These are phyloP conservation scores for Stegostoma tigrinum DNA, from an alignment of 2,113 vertebrate genomes.

Conservation along the genomic window DNA sequence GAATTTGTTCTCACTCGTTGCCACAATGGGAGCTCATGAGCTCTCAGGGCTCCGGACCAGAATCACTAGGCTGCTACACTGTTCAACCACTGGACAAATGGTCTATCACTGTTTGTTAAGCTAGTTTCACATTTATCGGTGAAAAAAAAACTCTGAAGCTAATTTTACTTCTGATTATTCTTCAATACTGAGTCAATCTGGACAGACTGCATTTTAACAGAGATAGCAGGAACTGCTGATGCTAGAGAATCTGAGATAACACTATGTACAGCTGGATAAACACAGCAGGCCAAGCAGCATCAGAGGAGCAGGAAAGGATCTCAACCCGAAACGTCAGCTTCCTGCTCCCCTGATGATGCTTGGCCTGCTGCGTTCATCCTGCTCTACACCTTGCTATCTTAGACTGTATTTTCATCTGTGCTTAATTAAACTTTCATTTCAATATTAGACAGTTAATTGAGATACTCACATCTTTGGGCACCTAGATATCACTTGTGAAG, in stretches of 20 bases:
- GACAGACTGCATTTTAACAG: background rate
- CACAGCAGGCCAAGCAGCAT: too few relatives aligned
- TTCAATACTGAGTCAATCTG: background rate
- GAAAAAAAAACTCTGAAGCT: background rate
- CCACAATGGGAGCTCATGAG: background rate
- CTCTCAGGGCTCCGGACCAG: background rate
- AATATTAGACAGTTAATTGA: background rate
- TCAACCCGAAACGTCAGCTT: too few relatives aligned
- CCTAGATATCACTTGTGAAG: constrained; percentile 45
- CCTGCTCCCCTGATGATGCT: too few relatives aligned
- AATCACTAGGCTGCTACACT: background rate
- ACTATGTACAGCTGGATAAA: too few relatives aligned
- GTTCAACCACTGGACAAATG: background rate
- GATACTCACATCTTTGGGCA: constrained; percentile 41
- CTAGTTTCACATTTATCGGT: background rate
- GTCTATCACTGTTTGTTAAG: background rate
- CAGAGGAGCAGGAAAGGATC: too few relatives aligned
- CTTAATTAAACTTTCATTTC: background rate
- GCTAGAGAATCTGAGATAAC: too few relatives aligned
- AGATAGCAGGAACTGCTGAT: too few relatives aligned
- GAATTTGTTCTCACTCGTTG: background rate
- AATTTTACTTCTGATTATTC: background rate
- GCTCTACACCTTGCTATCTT: too few relatives aligned
- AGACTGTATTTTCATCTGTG: background rate
- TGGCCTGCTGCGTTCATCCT: too few relatives aligned